These are phyloP conservation scores for Oeneis ivallda DNA, from an alignment of 2,888 invertebrate species.

Conservation along the genomic window DNA sequence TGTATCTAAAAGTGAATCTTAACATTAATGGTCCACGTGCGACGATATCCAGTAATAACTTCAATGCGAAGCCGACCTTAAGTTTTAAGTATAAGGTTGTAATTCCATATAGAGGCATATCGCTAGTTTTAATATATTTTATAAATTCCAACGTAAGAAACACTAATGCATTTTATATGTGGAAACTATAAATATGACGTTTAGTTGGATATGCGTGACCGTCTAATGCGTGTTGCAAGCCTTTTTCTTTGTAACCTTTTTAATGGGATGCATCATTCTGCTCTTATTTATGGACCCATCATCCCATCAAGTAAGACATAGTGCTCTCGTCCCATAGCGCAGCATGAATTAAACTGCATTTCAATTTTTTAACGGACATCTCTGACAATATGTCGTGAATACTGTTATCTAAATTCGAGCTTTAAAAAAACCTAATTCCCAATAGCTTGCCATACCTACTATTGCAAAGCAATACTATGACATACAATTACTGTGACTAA, in stretches of 20 bases:
- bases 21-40: constrained; percentile 47
- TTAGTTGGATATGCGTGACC: constrained; percentile 50
- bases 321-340: neutral
- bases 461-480: no score
- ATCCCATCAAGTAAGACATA: neutral
- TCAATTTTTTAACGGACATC: neutral
- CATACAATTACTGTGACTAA: no score
- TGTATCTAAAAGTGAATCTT: constrained; percentile 37
- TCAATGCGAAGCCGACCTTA: constrained; percentile 15
- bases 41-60: constrained; percentile 28
- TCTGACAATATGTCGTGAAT: no score
- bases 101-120: neutral
- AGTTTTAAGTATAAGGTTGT: neutral
- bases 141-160: constrained; percentile 64
- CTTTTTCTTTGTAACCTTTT: constrained; percentile 20
- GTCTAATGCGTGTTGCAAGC: constrained; percentile 30
- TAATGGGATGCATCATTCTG: constrained; percentile 19
- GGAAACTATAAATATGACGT: constrained; percentile 66
- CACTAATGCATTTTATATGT: constrained; percentile 70
- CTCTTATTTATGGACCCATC: constrained; percentile 16
- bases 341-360: neutral
- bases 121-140: constrained; percentile 47
- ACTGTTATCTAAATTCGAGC: no score
- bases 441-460: no score
- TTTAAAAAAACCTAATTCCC: no score